These are phyloP conservation scores for Pygathrix nemaeus DNA, from an alignment of 2,113 vertebrate genomes.

Conservation along the genomic window DNA sequence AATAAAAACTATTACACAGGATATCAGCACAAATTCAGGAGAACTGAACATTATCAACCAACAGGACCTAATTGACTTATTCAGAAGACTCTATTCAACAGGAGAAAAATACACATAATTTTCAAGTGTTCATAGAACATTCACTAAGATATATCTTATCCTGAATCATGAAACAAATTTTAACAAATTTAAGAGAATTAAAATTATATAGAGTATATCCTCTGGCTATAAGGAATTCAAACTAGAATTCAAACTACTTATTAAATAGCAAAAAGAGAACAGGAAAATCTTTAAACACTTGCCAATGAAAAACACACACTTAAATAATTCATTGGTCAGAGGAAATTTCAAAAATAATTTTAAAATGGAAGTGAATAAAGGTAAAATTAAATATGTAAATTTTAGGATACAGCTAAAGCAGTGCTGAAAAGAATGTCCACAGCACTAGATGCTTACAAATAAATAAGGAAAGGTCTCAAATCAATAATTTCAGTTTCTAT, in stretches of 20 bases:
- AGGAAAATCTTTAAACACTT: conserved; percentile 9
- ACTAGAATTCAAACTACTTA: background rate
- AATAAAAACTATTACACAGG: background rate
- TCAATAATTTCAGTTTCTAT: background rate
- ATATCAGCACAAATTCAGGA: background rate
- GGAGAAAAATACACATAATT: background rate
- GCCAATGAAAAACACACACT: background rate
- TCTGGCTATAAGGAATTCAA: conserved; percentile 12
- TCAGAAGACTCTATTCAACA: background rate
- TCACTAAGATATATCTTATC: background rate
- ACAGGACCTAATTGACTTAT: background rate
- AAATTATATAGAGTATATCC: background rate
- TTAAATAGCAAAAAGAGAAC: background rate
- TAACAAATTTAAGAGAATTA: conserved; percentile 4
- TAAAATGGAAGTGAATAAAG: background rate
- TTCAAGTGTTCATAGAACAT: background rate
- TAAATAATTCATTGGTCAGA: background rate
- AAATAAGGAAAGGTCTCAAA: background rate
- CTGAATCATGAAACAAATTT: background rate
- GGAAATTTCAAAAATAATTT: conserved; percentile 3
- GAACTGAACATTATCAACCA: background rate
- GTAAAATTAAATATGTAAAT: background rate
- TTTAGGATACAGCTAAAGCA: background rate
- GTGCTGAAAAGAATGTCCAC: background rate
- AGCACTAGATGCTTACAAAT: background rate